Percentiles rank a stretch among this genome's conserved stretches.
Evolutionary conservation across 2,797 vertebrate species (phyloP).

Genomic region (Bufotes viridis): DNA sequence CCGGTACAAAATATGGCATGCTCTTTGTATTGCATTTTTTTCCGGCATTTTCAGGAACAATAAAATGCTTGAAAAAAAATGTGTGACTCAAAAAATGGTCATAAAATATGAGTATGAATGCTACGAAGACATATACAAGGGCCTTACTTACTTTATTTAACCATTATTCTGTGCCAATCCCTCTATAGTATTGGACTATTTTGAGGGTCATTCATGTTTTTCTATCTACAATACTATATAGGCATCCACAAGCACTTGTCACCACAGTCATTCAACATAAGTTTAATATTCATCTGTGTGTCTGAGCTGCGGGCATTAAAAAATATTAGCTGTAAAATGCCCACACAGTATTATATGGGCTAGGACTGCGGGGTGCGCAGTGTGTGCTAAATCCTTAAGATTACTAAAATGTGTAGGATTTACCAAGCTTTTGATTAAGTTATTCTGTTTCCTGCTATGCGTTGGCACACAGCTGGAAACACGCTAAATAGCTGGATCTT

Average conservation of each 20-base stretch:
- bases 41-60: too few species aligned
- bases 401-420: constrained; percentile 35
- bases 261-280: background rate
- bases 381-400: constrained; percentile 34
- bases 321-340: constrained; percentile 28
- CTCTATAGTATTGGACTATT: background rate
- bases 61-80: too few species aligned
- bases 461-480: background rate
- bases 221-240: background rate
- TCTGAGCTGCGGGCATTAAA: constrained; percentile 23
- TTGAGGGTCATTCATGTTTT: background rate
- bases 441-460: constrained; percentile 28
- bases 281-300: constrained; percentile 23
- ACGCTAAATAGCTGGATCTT: constrained; percentile 5
- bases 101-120: too few species aligned
- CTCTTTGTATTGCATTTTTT: too few species aligned
- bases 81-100: too few species aligned
- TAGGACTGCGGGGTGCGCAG: constrained; percentile 9
- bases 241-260: background rate
- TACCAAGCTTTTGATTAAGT: constrained; percentile 46
- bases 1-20: too few species aligned
- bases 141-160: too few species aligned
- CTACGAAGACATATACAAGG: too few species aligned
- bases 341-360: constrained; percentile 35
- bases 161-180: too few species aligned